Base-by-base conservation (phyloP, 2,888 invertebrate genomes). In the Macrophya annulata region DNA sequence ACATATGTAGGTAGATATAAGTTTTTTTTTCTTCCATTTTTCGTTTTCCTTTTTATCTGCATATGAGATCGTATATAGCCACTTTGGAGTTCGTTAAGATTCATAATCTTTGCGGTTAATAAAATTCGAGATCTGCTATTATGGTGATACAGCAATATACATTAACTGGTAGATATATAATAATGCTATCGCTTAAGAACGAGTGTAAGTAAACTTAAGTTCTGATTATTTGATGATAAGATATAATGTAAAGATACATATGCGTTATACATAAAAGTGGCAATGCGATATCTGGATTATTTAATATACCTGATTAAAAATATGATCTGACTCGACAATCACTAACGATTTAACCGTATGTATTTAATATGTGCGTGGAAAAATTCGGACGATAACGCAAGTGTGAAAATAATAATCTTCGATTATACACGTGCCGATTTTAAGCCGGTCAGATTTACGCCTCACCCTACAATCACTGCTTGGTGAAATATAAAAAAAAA, bases 371-470 rank as follows among this genome's bases (percentile, higher is more conserved):
- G 4, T 37, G 43, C 8, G 55, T 77, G 77, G 77, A 77, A 77
- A 77, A 77, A 77, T 77, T 77, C 55, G 37, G 37, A 31, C 55
- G 77, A 77, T 48, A 77, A 31, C 77, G 72, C 31, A 51, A 68
- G 15, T 37, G 25, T 4, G 37, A 1, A 8, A n/a, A n/a, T n/a
- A n/a, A 4, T 77, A 74, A 74, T 74, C 74, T 74, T 21, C 45
- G 21, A 45, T 77, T 17, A 17, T n/a, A 55, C 77, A 55, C 51
- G 55, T 55, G 51, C 8, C 77, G 8, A 17, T 37, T 68, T 68
- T 68, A 68, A 68, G 17, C 68, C 25, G 10, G 62, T 25, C 3
- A 0, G 55, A 0, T 62, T 25, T 5, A 62, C 25, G 62, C 62
- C 21, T 25, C 62, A 25, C 25, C 62, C 62, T 25, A 62, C 21